These are phyloP conservation scores for Salvelinus sp. DNA, from an alignment of 2,113 vertebrate species.

Conservation along the genomic window DNA sequence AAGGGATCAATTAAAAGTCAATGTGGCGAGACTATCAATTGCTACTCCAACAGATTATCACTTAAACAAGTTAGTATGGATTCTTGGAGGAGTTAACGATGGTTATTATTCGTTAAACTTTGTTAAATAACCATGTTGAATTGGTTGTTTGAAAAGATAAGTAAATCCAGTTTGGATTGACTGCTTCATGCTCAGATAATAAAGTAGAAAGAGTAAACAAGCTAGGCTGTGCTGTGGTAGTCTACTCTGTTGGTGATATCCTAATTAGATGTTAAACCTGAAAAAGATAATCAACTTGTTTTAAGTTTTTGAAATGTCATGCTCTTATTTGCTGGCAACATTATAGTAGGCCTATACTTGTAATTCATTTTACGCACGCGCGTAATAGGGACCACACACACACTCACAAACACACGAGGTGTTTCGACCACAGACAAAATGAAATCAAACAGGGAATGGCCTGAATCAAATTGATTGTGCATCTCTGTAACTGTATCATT, in stretches of 20 bases:
- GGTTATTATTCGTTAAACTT: not conserved
- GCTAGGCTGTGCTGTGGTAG: no score
- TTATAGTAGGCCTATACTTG: no score
- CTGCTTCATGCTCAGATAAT: no score
- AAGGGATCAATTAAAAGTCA: constrained; percentile 69
- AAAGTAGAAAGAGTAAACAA: no score
- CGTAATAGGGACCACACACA: not conserved
- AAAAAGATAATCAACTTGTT: no score
- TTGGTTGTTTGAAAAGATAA: not conserved
- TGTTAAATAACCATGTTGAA: not conserved
- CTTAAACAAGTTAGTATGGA: not conserved
- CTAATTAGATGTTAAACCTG: no score
- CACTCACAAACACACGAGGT: not conserved
- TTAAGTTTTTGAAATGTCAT: no score
- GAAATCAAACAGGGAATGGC: not conserved
- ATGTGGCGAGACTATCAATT: constrained; percentile 69
- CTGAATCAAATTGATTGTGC: constrained; percentile 25
- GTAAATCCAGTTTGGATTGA: not conserved
- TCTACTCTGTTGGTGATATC: no score
- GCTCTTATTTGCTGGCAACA: no score
- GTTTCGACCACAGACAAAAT: not conserved
- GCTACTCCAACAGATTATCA: not conserved
- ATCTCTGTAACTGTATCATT: not conserved
- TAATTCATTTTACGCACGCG: no score
- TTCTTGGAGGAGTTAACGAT: not conserved